Evolutionary conservation across 1,140 invertebrate species (phyloP), one percentile per base, ranked within the genome.

Genomic region (Drosophila mojavensis): DNA sequence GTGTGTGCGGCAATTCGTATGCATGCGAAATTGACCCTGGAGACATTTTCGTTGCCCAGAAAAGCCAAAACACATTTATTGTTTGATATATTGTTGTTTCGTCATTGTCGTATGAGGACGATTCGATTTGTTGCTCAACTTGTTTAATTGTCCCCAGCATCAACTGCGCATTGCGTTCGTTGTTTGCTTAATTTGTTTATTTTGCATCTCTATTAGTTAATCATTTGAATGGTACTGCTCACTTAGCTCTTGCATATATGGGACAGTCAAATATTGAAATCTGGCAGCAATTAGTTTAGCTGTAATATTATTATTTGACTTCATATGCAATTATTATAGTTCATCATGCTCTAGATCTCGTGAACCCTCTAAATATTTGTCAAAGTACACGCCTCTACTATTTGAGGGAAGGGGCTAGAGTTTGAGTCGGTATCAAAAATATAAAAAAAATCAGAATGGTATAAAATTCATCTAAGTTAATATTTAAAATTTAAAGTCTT

Each of bases 21-120:
- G 81, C 81, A 85, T 85, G 78, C 68, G 63, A 85, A 81, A 85
- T 85, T 85, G 78, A 85, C 81, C 81, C 81, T 86, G 81, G 81
- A 86, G 81, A 85, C 81, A 85, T 85, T 72, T 61, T 63, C 66
- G 67, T 51, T 75, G 70, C 51, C 68, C 66, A 60, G 62, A 67
- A 81, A 81, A 62, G 62, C 60, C 69, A 53, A 85, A 81, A 72
- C 61, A 68, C 66, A 85, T 86, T 86, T 78, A 85, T 86, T 81
- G 78, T 82, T 67, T 61, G 13, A 28, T 65, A 39, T 33, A 39
- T 41, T 64, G 51, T 24, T 64, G 53, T 28, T 56, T 33, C 41
- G 45, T 63, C 59, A 20, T 39, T 63, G 50, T 55, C 33, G 51
- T n/a, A 20, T 33, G 15, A 7, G n/a, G n/a, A 3, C 15, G 24